Evolutionary conservation across 2,113 vertebrate species (phyloP).

Genomic region (Ciconia boyciana): DNA sequence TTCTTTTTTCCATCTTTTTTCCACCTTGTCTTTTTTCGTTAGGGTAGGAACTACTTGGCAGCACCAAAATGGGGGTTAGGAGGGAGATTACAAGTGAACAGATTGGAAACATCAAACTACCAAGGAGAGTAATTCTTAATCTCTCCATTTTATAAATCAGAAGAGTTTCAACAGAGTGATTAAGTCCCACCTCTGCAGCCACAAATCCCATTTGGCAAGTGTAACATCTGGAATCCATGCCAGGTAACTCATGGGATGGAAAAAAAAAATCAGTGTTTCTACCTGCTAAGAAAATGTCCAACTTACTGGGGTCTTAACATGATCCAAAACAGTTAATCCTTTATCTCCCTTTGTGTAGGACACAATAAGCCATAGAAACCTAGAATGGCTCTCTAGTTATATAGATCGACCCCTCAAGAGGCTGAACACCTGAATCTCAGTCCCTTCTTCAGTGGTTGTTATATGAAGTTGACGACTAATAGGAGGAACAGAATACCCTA

Average conservation of each 20-base stretch:
- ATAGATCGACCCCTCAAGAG: background rate
- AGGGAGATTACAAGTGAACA: background rate
- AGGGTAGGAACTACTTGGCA: background rate
- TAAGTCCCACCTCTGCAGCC: background rate
- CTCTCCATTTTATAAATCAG: background rate
- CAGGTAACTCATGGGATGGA: background rate
- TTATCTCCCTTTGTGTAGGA: background rate
- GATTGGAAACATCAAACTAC: background rate
- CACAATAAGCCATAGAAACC: background rate
- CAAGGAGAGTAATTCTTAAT: background rate
- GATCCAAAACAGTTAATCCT: background rate
- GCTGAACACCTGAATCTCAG: background rate
- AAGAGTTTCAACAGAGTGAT: background rate
- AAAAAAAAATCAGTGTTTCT: background rate
- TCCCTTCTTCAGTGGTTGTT: background rate
- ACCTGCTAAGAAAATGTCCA: background rate
- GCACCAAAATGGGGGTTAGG: background rate
- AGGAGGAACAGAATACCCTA: background rate
- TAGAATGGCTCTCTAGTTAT: background rate
- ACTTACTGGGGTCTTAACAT: background rate
- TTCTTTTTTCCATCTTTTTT: background rate
- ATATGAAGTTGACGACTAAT: background rate
- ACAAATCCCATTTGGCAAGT: background rate
- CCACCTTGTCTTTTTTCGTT: background rate
- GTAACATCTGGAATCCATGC: background rate